Evolutionary conservation across 1,140 invertebrate species (phyloP).

Genomic region (Alviniconcha marisindica): DNA sequence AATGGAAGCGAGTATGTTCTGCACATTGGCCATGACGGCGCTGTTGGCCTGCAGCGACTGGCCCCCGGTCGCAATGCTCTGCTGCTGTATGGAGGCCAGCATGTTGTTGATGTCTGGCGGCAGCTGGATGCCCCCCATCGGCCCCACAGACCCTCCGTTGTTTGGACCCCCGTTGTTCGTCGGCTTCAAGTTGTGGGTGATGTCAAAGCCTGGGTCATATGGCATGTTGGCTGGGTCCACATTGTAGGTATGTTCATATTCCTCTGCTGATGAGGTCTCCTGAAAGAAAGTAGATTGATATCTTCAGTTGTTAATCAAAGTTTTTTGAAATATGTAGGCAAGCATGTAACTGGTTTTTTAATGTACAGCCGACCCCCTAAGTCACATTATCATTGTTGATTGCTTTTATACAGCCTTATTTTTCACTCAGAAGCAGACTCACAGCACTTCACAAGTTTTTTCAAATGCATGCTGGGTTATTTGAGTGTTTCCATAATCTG

Average conservation of each 20-base stretch:
- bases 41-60: slow-evolving; percentile 43
- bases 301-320: slow-evolving; percentile 80
- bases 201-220: slow-evolving; percentile 28
- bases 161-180: background rate
- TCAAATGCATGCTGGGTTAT: too few relatives aligned
- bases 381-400: too few relatives aligned
- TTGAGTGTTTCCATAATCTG: too few relatives aligned
- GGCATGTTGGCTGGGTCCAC: slow-evolving; percentile 31
- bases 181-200: background rate
- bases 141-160: background rate
- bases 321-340: background rate
- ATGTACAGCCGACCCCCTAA: background rate
- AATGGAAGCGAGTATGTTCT: slow-evolving; percentile 60
- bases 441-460: too few relatives aligned
- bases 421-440: too few relatives aligned
- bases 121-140: slow-evolving; percentile 38
- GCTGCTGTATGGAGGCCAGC: slow-evolving; percentile 59
- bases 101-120: slow-evolving; percentile 65
- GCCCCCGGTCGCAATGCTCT: slow-evolving; percentile 26
- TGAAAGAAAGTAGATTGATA: slow-evolving; percentile 26
- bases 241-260: slow-evolving; percentile 55
- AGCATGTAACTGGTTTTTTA: background rate
- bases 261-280: slow-evolving; percentile 57
- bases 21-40: slow-evolving; percentile 58
- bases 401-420: too few relatives aligned